Base-by-base conservation (phyloP, 2,797 vertebrate species). In the Sebastes hubbsi region DNA sequence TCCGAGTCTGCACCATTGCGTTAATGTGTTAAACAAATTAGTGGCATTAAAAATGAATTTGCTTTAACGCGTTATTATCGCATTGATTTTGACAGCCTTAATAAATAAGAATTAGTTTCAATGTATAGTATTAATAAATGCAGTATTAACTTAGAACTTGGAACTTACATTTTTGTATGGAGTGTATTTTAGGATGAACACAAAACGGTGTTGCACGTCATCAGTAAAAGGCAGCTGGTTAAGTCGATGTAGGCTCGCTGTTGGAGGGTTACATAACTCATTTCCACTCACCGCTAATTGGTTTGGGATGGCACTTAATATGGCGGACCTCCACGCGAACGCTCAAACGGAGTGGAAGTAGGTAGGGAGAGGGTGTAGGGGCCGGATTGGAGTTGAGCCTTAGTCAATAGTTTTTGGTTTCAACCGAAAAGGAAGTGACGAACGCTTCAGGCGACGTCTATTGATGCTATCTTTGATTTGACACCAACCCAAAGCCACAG, bases 381-480 rank as follows among this genome's bases (percentile, higher is more conserved):
- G 18, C 46, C 0, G 46, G 46, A 52, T n/a, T 52, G 18, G 18
- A 52, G 42, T 49, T 49, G 42, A 0, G 42, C 42, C 16, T 49
- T 4, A 49, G 42, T 52, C 7, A 22, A 63, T 2, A n/a, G 8
- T 30, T 38, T 59, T 60, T 14, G 24, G 59, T 29, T 82, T 25
- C 5, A 46, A 52, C 62, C 77, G 10, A 49, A 75, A 56, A 25
- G 34, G 30, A 80, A 70, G 72, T 75, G 75, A 81, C 24, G 38
- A 73, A 46, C 3, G 38, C 82, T 32, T 65, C 55, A 55, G 64
- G 61, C 14, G 3, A 71, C 14, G 1, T 68, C 71, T 61, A 12
- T 4, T 66, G 61, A 63, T 73, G 67, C 72, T 71, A 65, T 77
- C 72, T 88, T 78, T 54, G 34, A 80, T 80, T 59, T 78, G 72